A percentile compares a stretch with the other conserved stretches of the same genome.
phyloP scores from a whole-genome alignment of 2,888 invertebrate species.

The Drosophila phalerata region DNA sequence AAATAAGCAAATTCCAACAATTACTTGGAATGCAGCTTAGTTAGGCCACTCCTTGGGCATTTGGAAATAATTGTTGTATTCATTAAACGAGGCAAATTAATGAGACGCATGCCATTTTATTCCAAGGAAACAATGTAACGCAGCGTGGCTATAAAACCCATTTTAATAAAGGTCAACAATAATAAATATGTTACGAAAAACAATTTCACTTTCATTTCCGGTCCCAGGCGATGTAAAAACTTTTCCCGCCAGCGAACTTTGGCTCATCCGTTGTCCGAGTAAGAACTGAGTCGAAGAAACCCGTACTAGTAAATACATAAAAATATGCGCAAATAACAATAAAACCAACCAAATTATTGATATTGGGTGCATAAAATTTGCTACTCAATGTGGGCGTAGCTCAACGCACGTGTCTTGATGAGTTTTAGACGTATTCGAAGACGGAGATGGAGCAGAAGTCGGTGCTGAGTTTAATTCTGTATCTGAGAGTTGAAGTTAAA shows the following conservation, averaged over 20 bases:
- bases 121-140: conserved; percentile 2
- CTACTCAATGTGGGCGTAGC: conserved; percentile 62
- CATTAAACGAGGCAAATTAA: conserved; percentile 44
- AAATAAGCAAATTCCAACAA: neutral
- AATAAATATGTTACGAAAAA: conserved; percentile 56
- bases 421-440: neutral
- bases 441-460: neutral
- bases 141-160: conserved; percentile 40
- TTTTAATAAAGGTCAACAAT: conserved; percentile 63
- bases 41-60: conserved; percentile 8
- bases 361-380: conserved; percentile 72
- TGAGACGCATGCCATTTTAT: conserved; percentile 21
- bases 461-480: conserved; percentile 5
- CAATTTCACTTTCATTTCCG: conserved; percentile 64
- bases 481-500: conserved; percentile 31
- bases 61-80: conserved; percentile 48
- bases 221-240: conserved; percentile 30
- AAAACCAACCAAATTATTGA: conserved; percentile 79
- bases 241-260: conserved; percentile 38
- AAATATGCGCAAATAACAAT: conserved; percentile 80
- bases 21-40: neutral
- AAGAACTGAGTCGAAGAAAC: conserved; percentile 7
- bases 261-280: conserved; percentile 3
- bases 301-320: conserved; percentile 66
- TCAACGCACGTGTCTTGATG: conserved; percentile 35